These are phyloP conservation scores for Smittia aterrima DNA, from an alignment of 2,888 invertebrate genomes.

Conservation along the genomic window DNA sequence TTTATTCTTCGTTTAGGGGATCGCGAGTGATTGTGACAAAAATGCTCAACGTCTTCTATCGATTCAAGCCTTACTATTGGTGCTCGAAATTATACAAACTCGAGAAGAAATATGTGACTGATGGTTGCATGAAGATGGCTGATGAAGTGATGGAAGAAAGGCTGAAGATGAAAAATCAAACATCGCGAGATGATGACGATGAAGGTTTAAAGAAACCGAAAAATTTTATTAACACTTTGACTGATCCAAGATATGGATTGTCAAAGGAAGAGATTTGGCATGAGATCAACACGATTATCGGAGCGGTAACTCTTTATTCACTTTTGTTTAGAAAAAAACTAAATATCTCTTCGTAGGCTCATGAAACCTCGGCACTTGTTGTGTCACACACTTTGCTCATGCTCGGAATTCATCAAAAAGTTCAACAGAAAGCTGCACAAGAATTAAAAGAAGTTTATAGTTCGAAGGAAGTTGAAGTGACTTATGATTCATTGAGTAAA, in stretches of 20 bases:
- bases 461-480: background rate
- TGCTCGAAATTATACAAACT: background rate
- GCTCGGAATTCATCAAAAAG: conserved; percentile 47
- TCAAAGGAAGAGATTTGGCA: background rate
- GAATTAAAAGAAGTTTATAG: conserved; percentile 4
- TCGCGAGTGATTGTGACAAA: background rate
- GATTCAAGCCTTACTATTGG: background rate
- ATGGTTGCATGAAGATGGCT: background rate
- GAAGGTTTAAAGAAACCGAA: background rate
- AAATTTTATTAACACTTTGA: background rate
- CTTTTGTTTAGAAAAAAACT: background rate
- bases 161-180: background rate
- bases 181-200: too few relatives aligned
- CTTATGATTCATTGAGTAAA: background rate
- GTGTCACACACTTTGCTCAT: conserved; percentile 45
- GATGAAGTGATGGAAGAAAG: background rate
- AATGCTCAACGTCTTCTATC: background rate
- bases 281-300: conserved; percentile 18
- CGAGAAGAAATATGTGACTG: background rate
- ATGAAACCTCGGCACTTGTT: background rate
- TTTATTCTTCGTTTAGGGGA: background rate
- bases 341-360: too few relatives aligned
- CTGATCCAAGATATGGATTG: background rate
- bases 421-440: background rate
- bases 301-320: background rate